These are phyloP conservation scores for Chironomus striatipennis DNA, from an alignment of 1,140 invertebrate genomes.

Conservation along the genomic window DNA sequence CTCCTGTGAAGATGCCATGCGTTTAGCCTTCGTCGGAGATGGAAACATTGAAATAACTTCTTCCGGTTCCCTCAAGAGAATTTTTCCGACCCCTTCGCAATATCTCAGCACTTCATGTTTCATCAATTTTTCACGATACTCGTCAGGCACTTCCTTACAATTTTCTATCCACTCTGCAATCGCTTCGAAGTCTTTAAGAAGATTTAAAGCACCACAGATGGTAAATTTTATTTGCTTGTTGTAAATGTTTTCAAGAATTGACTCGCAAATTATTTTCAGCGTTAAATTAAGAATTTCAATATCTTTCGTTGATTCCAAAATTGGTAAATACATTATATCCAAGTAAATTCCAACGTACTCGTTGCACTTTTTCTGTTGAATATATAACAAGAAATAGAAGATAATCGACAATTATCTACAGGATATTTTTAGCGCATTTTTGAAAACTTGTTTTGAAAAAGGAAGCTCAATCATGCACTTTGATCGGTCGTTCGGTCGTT, in stretches of 20 bases:
- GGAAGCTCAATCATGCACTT: too few species aligned
- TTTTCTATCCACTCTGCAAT: slow-evolving; percentile 59
- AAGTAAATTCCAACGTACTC: slow-evolving; percentile 37
- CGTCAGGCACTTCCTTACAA: slow-evolving; percentile 46
- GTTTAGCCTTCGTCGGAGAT: background rate
- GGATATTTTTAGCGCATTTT: too few species aligned
- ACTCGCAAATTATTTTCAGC: slow-evolving; percentile 69
- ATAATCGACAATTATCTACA: too few species aligned
- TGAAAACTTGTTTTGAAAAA: too few species aligned
- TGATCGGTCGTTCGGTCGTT: too few species aligned
- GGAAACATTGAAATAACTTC: slow-evolving; percentile 43
- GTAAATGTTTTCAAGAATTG: slow-evolving; percentile 77
- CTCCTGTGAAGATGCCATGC: slow-evolving; percentile 24
- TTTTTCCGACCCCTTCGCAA: slow-evolving; percentile 69
- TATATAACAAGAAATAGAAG: background rate
- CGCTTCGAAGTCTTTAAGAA: slow-evolving; percentile 64
- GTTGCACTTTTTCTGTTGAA: slow-evolving; percentile 30
- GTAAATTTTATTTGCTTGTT: slow-evolving; percentile 66
- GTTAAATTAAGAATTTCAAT: slow-evolving; percentile 63
- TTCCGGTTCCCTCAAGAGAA: slow-evolving; percentile 63
- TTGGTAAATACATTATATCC: slow-evolving; percentile 62
- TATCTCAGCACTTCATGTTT: slow-evolving; percentile 65
- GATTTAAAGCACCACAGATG: slow-evolving; percentile 45
- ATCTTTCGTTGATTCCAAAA: slow-evolving; percentile 61
- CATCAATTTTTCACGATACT: slow-evolving; percentile 54